Base-by-base conservation (phyloP, 1,140 invertebrate species). In the Coenobita brevimanus region DNA sequence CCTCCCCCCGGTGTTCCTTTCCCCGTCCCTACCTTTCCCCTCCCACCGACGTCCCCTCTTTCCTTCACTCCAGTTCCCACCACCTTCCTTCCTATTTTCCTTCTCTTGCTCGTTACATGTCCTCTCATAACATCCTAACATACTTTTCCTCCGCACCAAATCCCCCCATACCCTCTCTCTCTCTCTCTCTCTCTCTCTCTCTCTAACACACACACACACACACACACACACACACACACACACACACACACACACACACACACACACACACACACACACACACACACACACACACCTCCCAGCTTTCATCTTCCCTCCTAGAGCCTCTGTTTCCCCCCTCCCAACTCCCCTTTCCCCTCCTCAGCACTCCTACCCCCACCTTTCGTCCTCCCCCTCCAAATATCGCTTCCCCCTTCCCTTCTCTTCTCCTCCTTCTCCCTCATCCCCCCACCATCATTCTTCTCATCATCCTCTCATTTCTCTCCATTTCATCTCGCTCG, bases 241-340 rank as follows among this genome's bases (percentile, higher is more conserved):
- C 67, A 38, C 67, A 71, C 67, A 71, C 67, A 71, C 67, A 36
- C 67, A 71, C 67, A 71, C 67, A 71, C 67, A 71, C 67, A 27
- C 67, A 71, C 33, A 71, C 67, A 27, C 62, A 67, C 62, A 67
- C 62, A 67, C 62, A 67, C 24, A 67, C 62, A 27, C 8, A 67
- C 24, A 67, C 62, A 67, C 10, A 27, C 62, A 67, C 62, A 27
- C 62, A 67, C 62, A 67, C 62, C 6, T 33, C n/a, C n/a, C n/a
- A n/a, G 36, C 62, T 21, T 67, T 2, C 62, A 2, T 4, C 60
- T 3, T 21, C 50, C 50, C 8, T 57, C 50, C 50, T 57, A 8
- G 8, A 8, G 8, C 21, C 50, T n/a, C 33, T 21, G n/a, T 64
- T 64, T 3, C 62, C 3, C 33, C 33, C 21, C 33, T 3, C 62